Evolutionary conservation across 2,888 invertebrate species (phyloP).

Genomic region (Pandemis heparana): DNA sequence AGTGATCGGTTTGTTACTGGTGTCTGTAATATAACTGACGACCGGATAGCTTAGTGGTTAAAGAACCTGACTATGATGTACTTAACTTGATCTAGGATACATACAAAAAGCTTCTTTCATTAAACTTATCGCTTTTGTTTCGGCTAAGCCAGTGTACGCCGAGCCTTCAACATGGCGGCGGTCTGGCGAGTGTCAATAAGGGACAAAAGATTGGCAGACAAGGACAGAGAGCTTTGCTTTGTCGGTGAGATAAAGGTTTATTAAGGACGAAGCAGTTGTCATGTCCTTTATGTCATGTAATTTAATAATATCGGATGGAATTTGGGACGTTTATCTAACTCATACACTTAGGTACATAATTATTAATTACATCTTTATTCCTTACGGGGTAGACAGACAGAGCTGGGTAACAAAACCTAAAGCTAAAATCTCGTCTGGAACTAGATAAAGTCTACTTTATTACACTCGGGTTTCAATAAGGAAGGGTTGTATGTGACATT

Average conservation of each 20-base stretch:
- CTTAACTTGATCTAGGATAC: too few relatives aligned
- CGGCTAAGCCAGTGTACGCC: background rate
- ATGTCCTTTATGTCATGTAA: background rate
- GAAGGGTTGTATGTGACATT: too few relatives aligned
- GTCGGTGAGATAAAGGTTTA: conserved; percentile 4
- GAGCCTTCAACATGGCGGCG: conserved; percentile 7
- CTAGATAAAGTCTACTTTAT: too few relatives aligned
- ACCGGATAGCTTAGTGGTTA: too few relatives aligned
- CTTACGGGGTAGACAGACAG: too few relatives aligned
- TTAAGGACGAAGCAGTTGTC: background rate
- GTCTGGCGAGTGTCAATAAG: conserved; percentile 13
- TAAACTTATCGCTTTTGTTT: background rate
- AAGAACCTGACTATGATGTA: too few relatives aligned
- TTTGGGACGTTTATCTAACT: background rate
- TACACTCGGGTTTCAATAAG: too few relatives aligned
- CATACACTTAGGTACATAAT: background rate
- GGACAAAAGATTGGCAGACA: conserved; percentile 3
- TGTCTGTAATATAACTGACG: too few relatives aligned
- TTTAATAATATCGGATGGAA: background rate
- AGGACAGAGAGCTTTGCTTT: conserved; percentile 2
- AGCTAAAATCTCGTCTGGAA: too few relatives aligned
- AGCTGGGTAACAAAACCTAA: too few relatives aligned
- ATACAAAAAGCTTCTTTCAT: background rate
- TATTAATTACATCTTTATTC: background rate
- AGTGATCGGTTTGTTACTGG: too few relatives aligned